phyloP scores from a whole-genome alignment of 2,113 vertebrate genomes.

The Osmerus eperlanus region DNA sequence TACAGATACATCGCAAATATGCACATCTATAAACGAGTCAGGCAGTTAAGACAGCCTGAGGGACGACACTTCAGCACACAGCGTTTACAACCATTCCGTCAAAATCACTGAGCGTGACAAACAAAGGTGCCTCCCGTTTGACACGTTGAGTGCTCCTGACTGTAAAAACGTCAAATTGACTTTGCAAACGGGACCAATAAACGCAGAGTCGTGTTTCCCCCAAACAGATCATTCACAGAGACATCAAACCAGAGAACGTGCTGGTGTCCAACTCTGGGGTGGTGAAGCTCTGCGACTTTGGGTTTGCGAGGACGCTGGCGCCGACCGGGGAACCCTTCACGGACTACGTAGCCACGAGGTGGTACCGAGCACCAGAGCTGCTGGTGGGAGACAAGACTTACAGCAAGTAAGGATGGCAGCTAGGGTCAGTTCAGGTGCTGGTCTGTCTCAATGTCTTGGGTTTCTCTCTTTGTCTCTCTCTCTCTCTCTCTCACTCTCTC shows the following conservation, averaged over 20 bases:
- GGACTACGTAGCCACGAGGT: constrained; percentile 77
- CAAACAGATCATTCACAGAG: constrained; percentile 78
- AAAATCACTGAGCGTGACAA: no score
- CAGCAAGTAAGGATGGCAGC: constrained; percentile 70
- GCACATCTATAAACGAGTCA: no score
- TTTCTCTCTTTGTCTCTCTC: not conserved
- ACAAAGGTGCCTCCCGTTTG: no score
- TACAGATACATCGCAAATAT: no score
- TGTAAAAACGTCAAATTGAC: no score
- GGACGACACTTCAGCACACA: no score
- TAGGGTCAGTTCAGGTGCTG: not conserved
- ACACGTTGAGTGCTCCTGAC: no score
- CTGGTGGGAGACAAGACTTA: constrained; percentile 79
- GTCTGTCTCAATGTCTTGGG: not conserved
- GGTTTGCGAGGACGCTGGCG: constrained; percentile 74
- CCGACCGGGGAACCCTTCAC: constrained; percentile 73
- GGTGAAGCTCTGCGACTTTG: constrained; percentile 80
- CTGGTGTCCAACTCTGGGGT: constrained; percentile 74
- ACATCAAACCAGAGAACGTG: constrained; percentile 82
- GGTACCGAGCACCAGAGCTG: constrained; percentile 80
- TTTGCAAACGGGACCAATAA: no score
- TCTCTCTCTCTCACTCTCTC: no score
- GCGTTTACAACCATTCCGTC: no score
- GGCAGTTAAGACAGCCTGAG: no score
- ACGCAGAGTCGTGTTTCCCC: not conserved